Evolutionary conservation across 2,797 vertebrate species (phyloP).

Genomic region (Propithecus deckenii): DNA sequence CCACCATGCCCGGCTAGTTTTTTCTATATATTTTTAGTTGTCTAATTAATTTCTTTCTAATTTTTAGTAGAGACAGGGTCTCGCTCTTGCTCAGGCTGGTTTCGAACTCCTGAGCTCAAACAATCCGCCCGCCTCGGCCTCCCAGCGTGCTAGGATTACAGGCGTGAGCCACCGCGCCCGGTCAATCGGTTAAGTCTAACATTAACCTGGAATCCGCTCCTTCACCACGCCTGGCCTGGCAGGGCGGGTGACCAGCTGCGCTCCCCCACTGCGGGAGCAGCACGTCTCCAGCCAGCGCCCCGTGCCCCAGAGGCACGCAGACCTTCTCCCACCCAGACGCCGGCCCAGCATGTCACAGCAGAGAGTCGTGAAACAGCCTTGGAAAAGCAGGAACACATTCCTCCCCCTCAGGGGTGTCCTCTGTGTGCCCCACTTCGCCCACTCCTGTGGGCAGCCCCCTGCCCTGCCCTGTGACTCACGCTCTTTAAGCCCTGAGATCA

Average conservation of each 20-base stretch:
- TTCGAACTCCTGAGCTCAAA: no score
- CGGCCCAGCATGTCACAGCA: not conserved
- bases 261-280: not conserved
- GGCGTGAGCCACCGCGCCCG: no score
- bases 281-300: no score
- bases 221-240: no score
- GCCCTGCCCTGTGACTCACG: not conserved
- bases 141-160: no score
- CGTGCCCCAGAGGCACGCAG: not conserved
- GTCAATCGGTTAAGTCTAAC: not conserved
- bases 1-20: no score
- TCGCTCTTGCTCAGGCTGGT: no score
- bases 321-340: not conserved
- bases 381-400: not conserved
- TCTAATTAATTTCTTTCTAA: no score
- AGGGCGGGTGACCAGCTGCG: not conserved
- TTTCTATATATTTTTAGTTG: no score
- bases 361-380: not conserved
- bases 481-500: not conserved
- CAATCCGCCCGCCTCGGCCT: no score
- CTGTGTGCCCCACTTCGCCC: not conserved
- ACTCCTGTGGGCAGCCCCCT: accelerated
- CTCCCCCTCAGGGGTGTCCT: not conserved
- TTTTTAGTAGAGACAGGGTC: no score
- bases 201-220: not conserved